Conservation (phyloP, 2,888 invertebrate species). For the Phaedon cochleariae region DNA sequence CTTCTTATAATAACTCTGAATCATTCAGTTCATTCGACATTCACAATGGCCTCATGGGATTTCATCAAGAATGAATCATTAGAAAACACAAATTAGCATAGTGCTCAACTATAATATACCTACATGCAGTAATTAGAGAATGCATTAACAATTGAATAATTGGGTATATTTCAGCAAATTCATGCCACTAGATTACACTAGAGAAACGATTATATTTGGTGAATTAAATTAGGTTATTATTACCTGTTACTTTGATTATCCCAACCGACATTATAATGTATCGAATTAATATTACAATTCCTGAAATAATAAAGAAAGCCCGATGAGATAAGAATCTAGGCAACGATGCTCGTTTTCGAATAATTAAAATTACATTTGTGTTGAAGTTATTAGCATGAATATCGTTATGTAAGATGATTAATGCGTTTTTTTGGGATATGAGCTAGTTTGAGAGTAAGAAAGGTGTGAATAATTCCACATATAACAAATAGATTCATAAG, state of each 20-base stretch:
- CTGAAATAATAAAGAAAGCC: neutral
- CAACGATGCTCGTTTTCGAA: slow-evolving; percentile 27
- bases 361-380: slow-evolving; percentile 38
- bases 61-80: too few relatives aligned
- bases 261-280: neutral
- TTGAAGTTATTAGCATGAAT: slow-evolving; percentile 29
- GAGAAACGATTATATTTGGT: neutral
- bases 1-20: too few relatives aligned
- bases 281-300: neutral
- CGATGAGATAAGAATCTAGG: slow-evolving; percentile 32
- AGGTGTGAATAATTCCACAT: neutral
- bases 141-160: neutral
- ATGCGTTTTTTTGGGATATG: slow-evolving; percentile 2
- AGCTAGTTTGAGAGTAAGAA: neutral
- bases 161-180: neutral
- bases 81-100: neutral
- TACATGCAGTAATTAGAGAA: neutral
- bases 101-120: neutral
- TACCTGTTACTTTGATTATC: neutral
- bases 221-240: neutral
- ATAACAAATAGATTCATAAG: too few relatives aligned
- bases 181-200: neutral
- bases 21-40: too few relatives aligned
- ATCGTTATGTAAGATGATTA: slow-evolving; percentile 20
- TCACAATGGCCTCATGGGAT: too few relatives aligned